Base-by-base conservation (phyloP, 2,888 invertebrate genomes). In the Cloeon dipterum region DNA sequence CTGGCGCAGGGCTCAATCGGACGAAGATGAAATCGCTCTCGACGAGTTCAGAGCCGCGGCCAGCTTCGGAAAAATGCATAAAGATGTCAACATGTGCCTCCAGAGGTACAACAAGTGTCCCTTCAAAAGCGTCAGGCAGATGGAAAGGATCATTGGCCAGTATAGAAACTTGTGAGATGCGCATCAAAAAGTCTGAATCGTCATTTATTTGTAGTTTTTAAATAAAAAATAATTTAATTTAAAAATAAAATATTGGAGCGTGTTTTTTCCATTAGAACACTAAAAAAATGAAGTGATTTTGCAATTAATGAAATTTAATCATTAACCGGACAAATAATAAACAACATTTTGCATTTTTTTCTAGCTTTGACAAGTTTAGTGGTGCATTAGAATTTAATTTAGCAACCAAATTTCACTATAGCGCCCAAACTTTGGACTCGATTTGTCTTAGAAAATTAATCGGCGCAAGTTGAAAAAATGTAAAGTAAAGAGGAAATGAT, bases 191-290 rank as follows among this genome's bases (percentile, higher is more conserved):
- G 11, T 8, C 11, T 23, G 23, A 23, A 23, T 8, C n/a, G n/a
- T n/a, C n/a, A 23, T 23, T 7, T 11, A 23, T 8, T 23, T 23
- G 11, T 8, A 11, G 23, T 23, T 23, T 23, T 23, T n/a, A n/a
- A n/a, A n/a, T n/a, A n/a, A n/a, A n/a, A n/a, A n/a, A n/a, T n/a
- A n/a, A n/a, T n/a, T n/a, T n/a, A n/a, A n/a, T n/a, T 14, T 11
- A 17, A 17, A 40, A 40, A 3, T 8, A 8, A 20, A 39, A 21
- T 20, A 54, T 51, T 52, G 55, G 55, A 55, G n/a, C n/a, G n/a
- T n/a, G n/a, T n/a, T n/a, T n/a, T n/a, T 23, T 23, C 23, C 8
- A 23, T 23, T 23, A 11, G 23, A 8, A 7, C 23, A 11, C 11
- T 23, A 23, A 11, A 23, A 23, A 23, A 8, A 23, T 8, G 23